Base-by-base conservation (phyloP, 1,140 invertebrate species). In the Drosophila sp. region DNA sequence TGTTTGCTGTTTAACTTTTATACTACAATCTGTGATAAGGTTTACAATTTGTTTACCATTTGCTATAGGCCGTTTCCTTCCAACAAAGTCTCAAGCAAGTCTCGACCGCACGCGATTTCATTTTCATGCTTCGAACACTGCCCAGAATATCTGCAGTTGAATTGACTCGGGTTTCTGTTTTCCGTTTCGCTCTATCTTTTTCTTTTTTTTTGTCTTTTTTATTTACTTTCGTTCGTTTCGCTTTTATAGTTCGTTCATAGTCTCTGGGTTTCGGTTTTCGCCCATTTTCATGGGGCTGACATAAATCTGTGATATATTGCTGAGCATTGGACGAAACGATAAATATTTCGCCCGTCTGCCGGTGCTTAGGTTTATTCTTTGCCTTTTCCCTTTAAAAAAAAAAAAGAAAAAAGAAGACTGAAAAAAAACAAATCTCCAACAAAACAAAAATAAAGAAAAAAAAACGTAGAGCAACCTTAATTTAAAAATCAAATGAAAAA, bases 291-390 rank as follows among this genome's bases (percentile, higher is more conserved):
- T 83, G 84, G 74, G 71, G 84, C 80, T 80, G 84, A 89, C 83
- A 89, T 89, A 87, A 89, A 83, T 80, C 83, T 83, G 56, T 87
- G 83, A 87, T 87, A 84, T 89, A 87, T 86, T 82, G 76, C 78
- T 38, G 76, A 33, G 55, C 81, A 67, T 70, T 61, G 77, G 73
- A 60, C 60, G 66, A 40, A 35, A 62, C 66, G 75, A 86, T 86
- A 86, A 67, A 81, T 85, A 78, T 73, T 69, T 66, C 44, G 55
- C 66, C 62, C 63, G 55, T 44, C 58, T 67, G 66, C 61, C 75
- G 67, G 62, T 63, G 70, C 66, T 72, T 50, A 71, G 67, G 78
- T 74, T 66, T 80, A 66, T 76, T 6, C 32, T 50, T 30, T 57
- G 4, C 32, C 41, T 30, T 57, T 27, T 11, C 54, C 64, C 32